Evolutionary conservation across 2,888 invertebrate species (phyloP), one percentile per base, ranked within the genome.

Genomic region (Caenorhabditis wallacei): DNA sequence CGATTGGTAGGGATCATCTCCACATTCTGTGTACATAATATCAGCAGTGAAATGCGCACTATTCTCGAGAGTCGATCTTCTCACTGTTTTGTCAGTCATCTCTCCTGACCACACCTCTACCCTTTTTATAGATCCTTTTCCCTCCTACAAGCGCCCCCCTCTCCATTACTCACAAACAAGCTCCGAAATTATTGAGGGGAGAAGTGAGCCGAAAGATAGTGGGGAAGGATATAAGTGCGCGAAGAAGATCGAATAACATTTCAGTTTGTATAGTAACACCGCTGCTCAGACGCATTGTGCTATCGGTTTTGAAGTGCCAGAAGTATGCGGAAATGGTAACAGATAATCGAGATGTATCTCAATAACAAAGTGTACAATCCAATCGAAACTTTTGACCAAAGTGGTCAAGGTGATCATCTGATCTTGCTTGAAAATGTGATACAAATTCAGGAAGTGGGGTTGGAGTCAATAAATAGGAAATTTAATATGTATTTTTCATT

Each of bases 91-190:
- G 74, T 75, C 40, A 54, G 26, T 53, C 59, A 56, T 54, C 66
- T 56, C 40, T 13, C 61, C 54, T 81, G 81, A 81, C 75, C 75
- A 81, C 70, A 59, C 81, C 69, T 76, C 81, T 30, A 53, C 22
- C 30, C 22, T 37, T 66, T 81, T 75, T 70, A 69, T 74, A 54
- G 54, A 51, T 40, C 61, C 51, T 51, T 20, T n/a, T 57, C 70
- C 63, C 71, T 51, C 71, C 79, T 71, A 56, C 78, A 70, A 24
- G 63, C 63, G 30, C 30, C 30, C 30, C 48, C 53, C 80, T 80
- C 80, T 80, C 74, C 80, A 80, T 80, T 80, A 80, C 80, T 69
- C 74, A 80, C 80, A 80, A 80, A 80, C 80, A 80, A 72, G 66
- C 72, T 68, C 71, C 57, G 80, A 79, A n/a, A 79, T 70, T 72